Conservation (phyloP, 2,888 invertebrate species). For the Troides helena region DNA sequence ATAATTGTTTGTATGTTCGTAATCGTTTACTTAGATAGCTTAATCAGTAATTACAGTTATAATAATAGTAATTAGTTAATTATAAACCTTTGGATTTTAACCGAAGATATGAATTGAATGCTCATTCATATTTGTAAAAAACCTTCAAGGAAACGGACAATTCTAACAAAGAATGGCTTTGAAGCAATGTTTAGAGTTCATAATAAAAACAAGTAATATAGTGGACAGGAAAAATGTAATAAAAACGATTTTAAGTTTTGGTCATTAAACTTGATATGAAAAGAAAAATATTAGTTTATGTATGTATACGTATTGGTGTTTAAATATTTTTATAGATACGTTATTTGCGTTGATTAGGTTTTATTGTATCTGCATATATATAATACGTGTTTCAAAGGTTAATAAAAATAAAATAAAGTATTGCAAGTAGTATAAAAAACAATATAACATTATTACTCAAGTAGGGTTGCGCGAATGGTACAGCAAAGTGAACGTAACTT, state of each 20-base stretch:
- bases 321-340: too few relatives aligned
- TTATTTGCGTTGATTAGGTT: too few relatives aligned
- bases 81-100: conserved; percentile 17
- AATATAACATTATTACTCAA: conserved; percentile 46
- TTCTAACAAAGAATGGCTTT: conserved; percentile 32
- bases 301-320: too few relatives aligned
- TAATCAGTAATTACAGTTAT: conserved; percentile 53
- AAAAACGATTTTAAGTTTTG: too few relatives aligned
- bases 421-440: background rate
- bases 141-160: conserved; percentile 33
- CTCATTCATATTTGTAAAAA: background rate
- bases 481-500: conserved; percentile 70
- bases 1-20: too few relatives aligned
- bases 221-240: too few relatives aligned
- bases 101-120: background rate
- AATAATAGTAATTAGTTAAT: conserved; percentile 42
- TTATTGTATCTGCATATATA: too few relatives aligned
- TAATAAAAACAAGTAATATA: conserved; percentile 31
- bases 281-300: too few relatives aligned
- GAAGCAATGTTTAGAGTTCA: conserved; percentile 34
- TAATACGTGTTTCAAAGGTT: background rate
- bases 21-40: too few relatives aligned
- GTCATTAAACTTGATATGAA: too few relatives aligned
- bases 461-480: conserved; percentile 54
- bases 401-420: background rate